Conservation (phyloP, 2,113 vertebrate species). For the Gavialis gangeticus region DNA sequence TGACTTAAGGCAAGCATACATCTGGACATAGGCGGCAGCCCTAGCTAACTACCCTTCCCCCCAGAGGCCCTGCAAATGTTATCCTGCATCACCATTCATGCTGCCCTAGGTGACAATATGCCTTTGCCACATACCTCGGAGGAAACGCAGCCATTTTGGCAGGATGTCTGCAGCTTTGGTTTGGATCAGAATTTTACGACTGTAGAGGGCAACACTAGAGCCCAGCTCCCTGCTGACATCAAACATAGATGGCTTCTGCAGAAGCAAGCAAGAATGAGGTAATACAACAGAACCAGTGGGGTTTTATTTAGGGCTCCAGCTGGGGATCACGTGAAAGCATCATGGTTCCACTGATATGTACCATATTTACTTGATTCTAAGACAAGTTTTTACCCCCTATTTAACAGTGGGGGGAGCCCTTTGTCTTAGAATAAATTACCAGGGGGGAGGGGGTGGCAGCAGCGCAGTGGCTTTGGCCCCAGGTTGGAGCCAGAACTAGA, state of each 20-base stretch:
- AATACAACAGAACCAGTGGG: neutral
- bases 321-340: no score
- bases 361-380: neutral
- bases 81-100: rapidly evolving
- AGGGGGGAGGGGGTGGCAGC: no score
- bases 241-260: slow-evolving; percentile 96
- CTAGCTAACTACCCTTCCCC: neutral
- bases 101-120: neutral
- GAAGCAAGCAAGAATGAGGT: neutral
- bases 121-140: slow-evolving; percentile 83
- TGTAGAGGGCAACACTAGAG: slow-evolving; percentile 92
- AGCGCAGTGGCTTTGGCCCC: no score
- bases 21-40: neutral
- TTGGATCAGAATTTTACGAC: slow-evolving; percentile 96
- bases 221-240: slow-evolving; percentile 96
- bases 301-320: neutral
- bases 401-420: no score
- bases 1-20: neutral
- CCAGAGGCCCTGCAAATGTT: neutral
- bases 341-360: neutral
- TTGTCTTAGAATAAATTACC: no score
- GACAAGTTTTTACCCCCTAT: no score
- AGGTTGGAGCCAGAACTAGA: no score
- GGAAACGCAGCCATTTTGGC: slow-evolving; percentile 96
- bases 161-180: slow-evolving; percentile 94